Evolutionary conservation across 2,113 vertebrate species (phyloP).

Genomic region (Thunnus thynnus): DNA sequence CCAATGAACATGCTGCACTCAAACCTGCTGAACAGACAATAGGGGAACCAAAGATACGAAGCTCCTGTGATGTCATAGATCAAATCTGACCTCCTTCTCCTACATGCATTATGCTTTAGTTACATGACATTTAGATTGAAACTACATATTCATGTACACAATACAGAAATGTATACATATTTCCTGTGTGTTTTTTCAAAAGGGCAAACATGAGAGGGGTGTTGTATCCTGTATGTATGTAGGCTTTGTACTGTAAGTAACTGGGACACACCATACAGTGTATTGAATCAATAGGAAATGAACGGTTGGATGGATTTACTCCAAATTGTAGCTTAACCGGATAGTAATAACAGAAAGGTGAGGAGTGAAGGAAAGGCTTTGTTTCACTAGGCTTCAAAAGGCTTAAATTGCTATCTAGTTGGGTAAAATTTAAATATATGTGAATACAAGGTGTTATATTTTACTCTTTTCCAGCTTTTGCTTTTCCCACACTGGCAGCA

Average conservation of each 20-base stretch:
- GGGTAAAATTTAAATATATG: too few species aligned
- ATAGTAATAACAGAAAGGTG: too few species aligned
- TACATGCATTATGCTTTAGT: neutral
- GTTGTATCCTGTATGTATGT: neutral
- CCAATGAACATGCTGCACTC: neutral
- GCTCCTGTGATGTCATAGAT: conserved; percentile 27
- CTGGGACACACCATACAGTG: neutral
- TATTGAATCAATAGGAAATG: neutral
- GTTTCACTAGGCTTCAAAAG: too few species aligned
- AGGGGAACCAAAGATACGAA: conserved; percentile 4
- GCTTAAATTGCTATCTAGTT: too few species aligned
- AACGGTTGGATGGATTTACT: too few species aligned
- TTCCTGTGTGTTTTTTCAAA: conserved; percentile 1
- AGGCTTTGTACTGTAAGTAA: neutral
- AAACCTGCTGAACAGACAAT: conserved; percentile 16
- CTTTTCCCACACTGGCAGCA: too few species aligned
- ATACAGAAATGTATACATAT: neutral
- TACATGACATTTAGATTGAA: neutral
- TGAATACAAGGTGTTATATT: too few species aligned
- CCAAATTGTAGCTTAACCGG: too few species aligned
- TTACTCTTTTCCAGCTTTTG: too few species aligned
- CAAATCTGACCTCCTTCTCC: conserved; percentile 40
- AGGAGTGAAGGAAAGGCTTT: too few species aligned
- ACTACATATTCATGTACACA: neutral
- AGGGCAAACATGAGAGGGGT: conserved; percentile 7